Evolutionary conservation across 2,888 invertebrate genomes (phyloP).

Genomic region (Cheilosia grossa): DNA sequence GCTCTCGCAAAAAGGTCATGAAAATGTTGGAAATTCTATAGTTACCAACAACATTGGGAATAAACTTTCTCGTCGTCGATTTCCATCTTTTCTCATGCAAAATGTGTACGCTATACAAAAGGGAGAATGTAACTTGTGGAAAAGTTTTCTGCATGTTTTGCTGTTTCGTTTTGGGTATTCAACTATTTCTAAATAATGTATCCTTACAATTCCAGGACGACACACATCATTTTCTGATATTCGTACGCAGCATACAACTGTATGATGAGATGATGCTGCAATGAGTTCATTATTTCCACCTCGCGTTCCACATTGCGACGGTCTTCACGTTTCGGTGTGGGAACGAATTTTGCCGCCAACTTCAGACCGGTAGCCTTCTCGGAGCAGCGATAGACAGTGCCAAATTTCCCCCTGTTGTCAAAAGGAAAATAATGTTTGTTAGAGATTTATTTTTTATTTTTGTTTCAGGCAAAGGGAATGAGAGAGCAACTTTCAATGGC

Average conservation of each 20-base stretch:
- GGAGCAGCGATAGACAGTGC: slow-evolving; percentile 96
- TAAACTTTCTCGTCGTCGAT: slow-evolving; percentile 39
- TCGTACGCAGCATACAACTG: slow-evolving; percentile 99
- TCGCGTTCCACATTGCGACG: slow-evolving; percentile 96
- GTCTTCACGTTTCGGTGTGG: slow-evolving; percentile 93
- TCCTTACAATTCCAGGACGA: slow-evolving; percentile 98
- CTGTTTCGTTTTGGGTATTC: slow-evolving; percentile 16
- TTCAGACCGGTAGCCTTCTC: slow-evolving; percentile 92
- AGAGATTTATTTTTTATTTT: slow-evolving; percentile 26
- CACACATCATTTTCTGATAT: slow-evolving; percentile 96
- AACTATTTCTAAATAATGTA: slow-evolving; percentile 24
- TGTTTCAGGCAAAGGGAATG: slow-evolving; percentile 8
- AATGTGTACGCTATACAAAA: slow-evolving; percentile 36
- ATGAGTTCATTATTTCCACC: slow-evolving; percentile 97
- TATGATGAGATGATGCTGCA: slow-evolving; percentile 97
- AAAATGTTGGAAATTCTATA: slow-evolving; percentile 30
- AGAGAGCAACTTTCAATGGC: slow-evolving; percentile 24
- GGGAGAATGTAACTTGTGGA: slow-evolving; percentile 25
- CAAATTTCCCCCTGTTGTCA: slow-evolving; percentile 95
- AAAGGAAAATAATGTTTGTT: slow-evolving; percentile 31
- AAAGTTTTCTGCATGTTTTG: slow-evolving; percentile 36
- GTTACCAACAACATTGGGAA: not conserved
- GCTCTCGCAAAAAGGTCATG: slow-evolving; percentile 25
- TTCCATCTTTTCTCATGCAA: slow-evolving; percentile 45
- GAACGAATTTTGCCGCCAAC: slow-evolving; percentile 97